Conservation (phyloP, 23 tunicate genomes). For the Ciona savignyi region DNA sequence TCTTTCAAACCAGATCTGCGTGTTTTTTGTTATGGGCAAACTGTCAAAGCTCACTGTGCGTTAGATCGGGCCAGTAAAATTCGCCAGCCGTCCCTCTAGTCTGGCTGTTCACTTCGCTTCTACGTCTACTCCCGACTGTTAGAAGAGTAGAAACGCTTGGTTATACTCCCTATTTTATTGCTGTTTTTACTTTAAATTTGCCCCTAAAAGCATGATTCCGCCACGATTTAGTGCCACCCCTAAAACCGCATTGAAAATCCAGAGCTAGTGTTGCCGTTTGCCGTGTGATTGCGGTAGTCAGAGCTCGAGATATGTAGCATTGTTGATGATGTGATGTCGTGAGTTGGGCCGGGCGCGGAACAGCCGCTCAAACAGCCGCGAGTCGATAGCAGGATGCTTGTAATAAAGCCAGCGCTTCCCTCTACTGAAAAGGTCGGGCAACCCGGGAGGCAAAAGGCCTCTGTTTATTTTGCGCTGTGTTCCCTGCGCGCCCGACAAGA, state of each 20-base stretch:
- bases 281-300: not conserved
- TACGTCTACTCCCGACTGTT: constrained; percentile 33
- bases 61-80: constrained; percentile 7
- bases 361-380: constrained; percentile 73
- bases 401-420: constrained; percentile 66
- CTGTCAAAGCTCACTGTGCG: constrained; percentile 44
- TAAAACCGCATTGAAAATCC: constrained; percentile 2
- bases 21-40: constrained; percentile 51
- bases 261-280: not conserved
- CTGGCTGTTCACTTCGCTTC: constrained; percentile 58
- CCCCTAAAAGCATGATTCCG: not conserved
- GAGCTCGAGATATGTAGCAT: constrained; percentile 26
- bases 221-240: constrained; percentile 6
- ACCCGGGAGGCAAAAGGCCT: constrained; percentile 70
- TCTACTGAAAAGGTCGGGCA: constrained; percentile 69
- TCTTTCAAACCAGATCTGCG: not conserved
- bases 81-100: constrained; percentile 21
- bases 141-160: constrained; percentile 19
- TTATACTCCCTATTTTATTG: constrained; percentile 43
- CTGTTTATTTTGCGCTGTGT: constrained; percentile 70
- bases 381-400: constrained; percentile 54
- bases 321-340: constrained; percentile 57
- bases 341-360: constrained; percentile 37
- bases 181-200: constrained; percentile 4
- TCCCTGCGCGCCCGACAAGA: constrained; percentile 39